These are phyloP conservation scores for Aradophagus sp. DNA, from an alignment of 1,140 invertebrate genomes.

Conservation along the genomic window DNA sequence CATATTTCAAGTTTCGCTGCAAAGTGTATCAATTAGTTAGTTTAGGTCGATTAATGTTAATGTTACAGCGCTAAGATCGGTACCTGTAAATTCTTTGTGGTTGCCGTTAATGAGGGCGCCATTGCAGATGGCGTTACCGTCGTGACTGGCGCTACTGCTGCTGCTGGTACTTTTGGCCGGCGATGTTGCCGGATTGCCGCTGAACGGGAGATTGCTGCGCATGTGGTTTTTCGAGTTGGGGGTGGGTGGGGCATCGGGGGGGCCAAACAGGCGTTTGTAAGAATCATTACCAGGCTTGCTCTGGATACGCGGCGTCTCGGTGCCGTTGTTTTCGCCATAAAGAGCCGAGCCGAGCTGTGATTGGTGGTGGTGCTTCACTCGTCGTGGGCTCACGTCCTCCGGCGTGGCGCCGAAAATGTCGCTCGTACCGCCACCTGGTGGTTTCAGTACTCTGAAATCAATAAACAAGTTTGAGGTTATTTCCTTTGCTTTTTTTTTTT, in stretches of 20 bases:
- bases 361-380: slow-evolving; percentile 67
- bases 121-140: slow-evolving; percentile 53
- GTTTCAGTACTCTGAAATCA: slow-evolving; percentile 79
- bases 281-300: slow-evolving; percentile 76
- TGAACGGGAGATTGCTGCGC: slow-evolving; percentile 71
- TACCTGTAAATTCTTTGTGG: slow-evolving; percentile 72
- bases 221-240: slow-evolving; percentile 72
- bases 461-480: too few species aligned
- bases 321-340: slow-evolving; percentile 63
- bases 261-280: slow-evolving; percentile 75
- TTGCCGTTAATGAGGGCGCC: slow-evolving; percentile 63
- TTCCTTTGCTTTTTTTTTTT: too few species aligned
- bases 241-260: slow-evolving; percentile 70
- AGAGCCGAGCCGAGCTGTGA: slow-evolving; percentile 70
- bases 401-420: slow-evolving; percentile 77
- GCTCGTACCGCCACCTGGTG: slow-evolving; percentile 80
- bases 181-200: slow-evolving; percentile 53
- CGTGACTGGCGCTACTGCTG: slow-evolving; percentile 62
- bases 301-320: slow-evolving; percentile 63
- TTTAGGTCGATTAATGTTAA: slow-evolving; percentile 25
- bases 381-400: slow-evolving; percentile 67
- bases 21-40: slow-evolving; percentile 51
- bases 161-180: slow-evolving; percentile 67
- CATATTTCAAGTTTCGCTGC: slow-evolving; percentile 69
- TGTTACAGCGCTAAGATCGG: too few species aligned